These are phyloP conservation scores for Drosophila saltans DNA, from an alignment of 1,140 invertebrate genomes.

Conservation along the genomic window DNA sequence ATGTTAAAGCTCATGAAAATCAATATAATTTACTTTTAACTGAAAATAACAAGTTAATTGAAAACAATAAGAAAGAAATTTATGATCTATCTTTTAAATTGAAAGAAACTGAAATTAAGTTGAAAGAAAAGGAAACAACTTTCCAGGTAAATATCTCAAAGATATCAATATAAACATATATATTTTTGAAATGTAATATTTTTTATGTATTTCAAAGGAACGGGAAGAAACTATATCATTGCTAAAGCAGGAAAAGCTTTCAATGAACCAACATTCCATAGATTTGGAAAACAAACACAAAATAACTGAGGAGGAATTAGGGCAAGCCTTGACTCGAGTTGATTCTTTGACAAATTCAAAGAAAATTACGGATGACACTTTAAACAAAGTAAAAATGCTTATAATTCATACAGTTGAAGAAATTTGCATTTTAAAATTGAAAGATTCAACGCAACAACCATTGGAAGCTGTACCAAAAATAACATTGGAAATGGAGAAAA, in stretches of 20 bases:
- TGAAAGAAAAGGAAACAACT: constrained; percentile 36
- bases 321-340: constrained; percentile 37
- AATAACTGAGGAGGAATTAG: constrained; percentile 40
- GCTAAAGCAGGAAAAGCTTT: constrained; percentile 35
- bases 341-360: constrained; percentile 36
- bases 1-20: constrained; percentile 38
- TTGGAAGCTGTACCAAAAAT: constrained; percentile 84
- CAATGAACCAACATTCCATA: constrained; percentile 5
- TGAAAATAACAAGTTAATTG: constrained; percentile 34
- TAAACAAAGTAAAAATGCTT: constrained; percentile 42
- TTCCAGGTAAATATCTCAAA: constrained; percentile 29
- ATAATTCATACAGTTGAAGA: constrained; percentile 57
- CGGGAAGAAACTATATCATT: constrained; percentile 17
- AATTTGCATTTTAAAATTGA: constrained; percentile 61
- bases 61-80: constrained; percentile 16
- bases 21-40: constrained; percentile 39
- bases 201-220: constrained; percentile 25
- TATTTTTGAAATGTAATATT: neutral
- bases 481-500: constrained; percentile 85
- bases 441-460: constrained; percentile 47
- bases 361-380: constrained; percentile 32
- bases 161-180: neutral
- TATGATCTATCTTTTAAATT: constrained; percentile 31
- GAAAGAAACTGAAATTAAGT: constrained; percentile 28
- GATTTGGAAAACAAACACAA: constrained; percentile 48